Evolutionary conservation across 1,140 invertebrate species (phyloP).

Genomic region (Bombus haemorrhoidalis): DNA sequence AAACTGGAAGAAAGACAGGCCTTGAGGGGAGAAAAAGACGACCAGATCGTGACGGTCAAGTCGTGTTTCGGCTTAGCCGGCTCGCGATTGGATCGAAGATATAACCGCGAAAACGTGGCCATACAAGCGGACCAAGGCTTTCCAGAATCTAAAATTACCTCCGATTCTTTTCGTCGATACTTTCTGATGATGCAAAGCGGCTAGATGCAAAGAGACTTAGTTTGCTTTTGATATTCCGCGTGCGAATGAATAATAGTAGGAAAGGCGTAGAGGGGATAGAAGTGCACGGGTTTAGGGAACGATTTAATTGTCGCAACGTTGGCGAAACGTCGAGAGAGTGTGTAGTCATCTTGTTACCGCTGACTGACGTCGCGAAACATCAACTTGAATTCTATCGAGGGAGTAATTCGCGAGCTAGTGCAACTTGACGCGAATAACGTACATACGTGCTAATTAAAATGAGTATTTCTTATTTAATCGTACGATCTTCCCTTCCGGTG

Average conservation of each 20-base stretch:
- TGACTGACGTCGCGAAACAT: background rate
- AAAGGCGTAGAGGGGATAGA: too few species aligned
- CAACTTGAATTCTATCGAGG: background rate
- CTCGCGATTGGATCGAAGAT: constrained; percentile 46
- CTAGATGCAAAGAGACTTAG: constrained; percentile 14
- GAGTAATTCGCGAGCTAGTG: background rate
- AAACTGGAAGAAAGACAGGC: constrained; percentile 40
- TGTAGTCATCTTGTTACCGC: background rate
- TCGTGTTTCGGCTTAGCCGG: constrained; percentile 13
- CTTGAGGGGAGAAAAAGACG: constrained; percentile 38
- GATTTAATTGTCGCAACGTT: background rate
- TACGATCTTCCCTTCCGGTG: too few species aligned
- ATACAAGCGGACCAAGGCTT: constrained; percentile 11
- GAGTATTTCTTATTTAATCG: background rate
- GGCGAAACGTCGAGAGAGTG: background rate
- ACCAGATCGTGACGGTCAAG: constrained; percentile 25
- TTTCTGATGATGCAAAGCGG: background rate
- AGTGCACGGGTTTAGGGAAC: background rate
- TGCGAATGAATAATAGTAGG: constrained; percentile 21
- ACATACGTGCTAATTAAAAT: background rate
- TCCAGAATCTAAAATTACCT: background rate
- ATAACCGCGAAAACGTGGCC: constrained; percentile 37
- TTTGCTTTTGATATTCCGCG: background rate
- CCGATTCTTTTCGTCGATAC: background rate
- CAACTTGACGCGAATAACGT: background rate